A percentile compares a stretch with the other conserved stretches of the same genome.
Evolutionary conservation across 2,888 invertebrate genomes (phyloP).

Genomic region (Andrena flavipes): DNA sequence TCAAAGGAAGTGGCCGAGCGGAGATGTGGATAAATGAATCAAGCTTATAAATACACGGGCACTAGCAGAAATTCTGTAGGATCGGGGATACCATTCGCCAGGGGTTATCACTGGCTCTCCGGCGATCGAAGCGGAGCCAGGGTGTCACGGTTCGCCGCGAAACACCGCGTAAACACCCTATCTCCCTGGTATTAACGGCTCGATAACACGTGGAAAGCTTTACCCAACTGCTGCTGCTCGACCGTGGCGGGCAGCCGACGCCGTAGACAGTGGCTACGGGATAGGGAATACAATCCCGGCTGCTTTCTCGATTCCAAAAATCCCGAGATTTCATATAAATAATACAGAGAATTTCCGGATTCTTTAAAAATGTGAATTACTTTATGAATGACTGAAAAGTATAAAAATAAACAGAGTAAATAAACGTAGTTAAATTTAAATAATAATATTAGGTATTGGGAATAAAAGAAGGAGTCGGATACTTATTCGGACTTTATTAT

Average conservation of each 20-base stretch:
- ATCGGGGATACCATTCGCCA: slow-evolving; percentile 38
- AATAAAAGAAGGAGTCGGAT: too few relatives aligned
- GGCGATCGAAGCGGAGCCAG: slow-evolving; percentile 33
- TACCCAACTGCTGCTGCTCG: slow-evolving; percentile 5
- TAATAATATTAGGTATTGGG: too few relatives aligned
- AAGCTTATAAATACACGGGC: slow-evolving; percentile 55
- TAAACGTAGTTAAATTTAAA: too few relatives aligned
- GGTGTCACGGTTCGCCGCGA: slow-evolving; percentile 78
- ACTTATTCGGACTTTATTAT: too few relatives aligned
- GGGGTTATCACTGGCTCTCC: slow-evolving; percentile 50
- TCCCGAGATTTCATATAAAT: too few relatives aligned
- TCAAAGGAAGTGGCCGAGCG: slow-evolving; percentile 40
- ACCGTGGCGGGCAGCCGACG: background rate
- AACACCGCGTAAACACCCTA: slow-evolving; percentile 81
- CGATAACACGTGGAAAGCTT: slow-evolving; percentile 64
- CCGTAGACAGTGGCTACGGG: too few relatives aligned
- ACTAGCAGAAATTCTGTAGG: slow-evolving; percentile 40
- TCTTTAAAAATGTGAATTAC: too few relatives aligned
- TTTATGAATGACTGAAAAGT: too few relatives aligned
- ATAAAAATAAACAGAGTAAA: too few relatives aligned
- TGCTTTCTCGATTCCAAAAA: too few relatives aligned
- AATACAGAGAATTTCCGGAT: too few relatives aligned
- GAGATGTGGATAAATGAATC: slow-evolving; percentile 40
- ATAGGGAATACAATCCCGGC: too few relatives aligned
- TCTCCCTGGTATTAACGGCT: slow-evolving; percentile 71